Percentiles rank a stretch among this genome's conserved stretches.
phyloP scores from a whole-genome alignment of 1,140 invertebrate genomes.

The Drosophila baimaii region DNA sequence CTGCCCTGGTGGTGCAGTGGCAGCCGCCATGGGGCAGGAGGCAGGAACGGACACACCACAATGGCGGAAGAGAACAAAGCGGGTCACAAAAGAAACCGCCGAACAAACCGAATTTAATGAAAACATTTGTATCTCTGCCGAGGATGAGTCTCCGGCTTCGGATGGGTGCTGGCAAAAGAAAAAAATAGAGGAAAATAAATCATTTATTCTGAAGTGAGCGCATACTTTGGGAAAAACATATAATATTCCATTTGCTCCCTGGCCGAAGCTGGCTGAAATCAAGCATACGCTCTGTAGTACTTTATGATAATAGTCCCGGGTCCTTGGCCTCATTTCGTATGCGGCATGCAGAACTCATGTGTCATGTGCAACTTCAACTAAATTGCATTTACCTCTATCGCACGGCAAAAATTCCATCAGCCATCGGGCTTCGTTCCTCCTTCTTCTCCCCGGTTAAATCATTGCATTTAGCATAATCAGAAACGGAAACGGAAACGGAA shows the following conservation, averaged over 20 bases:
- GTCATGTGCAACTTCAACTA: constrained; percentile 17
- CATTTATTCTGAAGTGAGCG: not conserved
- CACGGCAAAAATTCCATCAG: constrained; percentile 18
- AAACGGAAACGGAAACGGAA: constrained; percentile 24
- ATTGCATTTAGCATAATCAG: constrained; percentile 50
- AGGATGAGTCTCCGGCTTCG: constrained; percentile 31
- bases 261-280: constrained; percentile 11
- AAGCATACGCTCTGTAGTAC: constrained; percentile 17
- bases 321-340: constrained; percentile 27
- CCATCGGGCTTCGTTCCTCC: constrained; percentile 6
- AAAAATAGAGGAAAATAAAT: constrained; percentile 8
- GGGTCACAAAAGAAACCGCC: constrained; percentile 54
- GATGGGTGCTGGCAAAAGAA: not conserved
- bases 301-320: constrained; percentile 22
- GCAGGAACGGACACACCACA: constrained; percentile 41
- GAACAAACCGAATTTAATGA: constrained; percentile 68
- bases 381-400: constrained; percentile 34
- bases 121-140: constrained; percentile 43
- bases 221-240: constrained; percentile 7
- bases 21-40: not conserved
- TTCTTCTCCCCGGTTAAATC: constrained; percentile 16
- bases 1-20: constrained; percentile 22
- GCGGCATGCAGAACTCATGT: constrained; percentile 22
- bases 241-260: constrained; percentile 10
- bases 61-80: constrained; percentile 51